These are phyloP conservation scores for Meleagris gallopavo DNA, from an alignment of 2,113 vertebrate genomes.

Conservation along the genomic window DNA sequence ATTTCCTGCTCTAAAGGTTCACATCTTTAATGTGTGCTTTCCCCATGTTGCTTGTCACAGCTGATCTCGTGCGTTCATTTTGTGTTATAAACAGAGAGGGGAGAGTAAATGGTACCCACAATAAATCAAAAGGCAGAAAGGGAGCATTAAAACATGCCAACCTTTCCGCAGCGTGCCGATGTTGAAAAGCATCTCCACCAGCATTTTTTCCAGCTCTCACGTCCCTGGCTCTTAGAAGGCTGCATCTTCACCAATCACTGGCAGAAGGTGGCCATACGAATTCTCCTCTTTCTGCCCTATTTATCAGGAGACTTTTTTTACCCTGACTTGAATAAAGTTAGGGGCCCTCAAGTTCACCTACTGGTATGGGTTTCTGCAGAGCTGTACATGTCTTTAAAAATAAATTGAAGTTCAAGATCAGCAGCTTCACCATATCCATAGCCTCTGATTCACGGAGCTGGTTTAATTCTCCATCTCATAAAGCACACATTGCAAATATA, in stretches of 20 bases:
- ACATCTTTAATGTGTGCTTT: rapidly evolving
- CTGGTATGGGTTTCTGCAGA: background rate
- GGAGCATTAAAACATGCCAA: background rate
- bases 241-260: background rate
- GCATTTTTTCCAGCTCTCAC: constrained; percentile 2
- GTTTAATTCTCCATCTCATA: background rate
- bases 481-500: background rate
- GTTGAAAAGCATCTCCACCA: background rate
- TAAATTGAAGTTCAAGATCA: background rate
- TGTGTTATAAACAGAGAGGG: background rate
- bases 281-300: background rate
- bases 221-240: background rate
- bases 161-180: background rate
- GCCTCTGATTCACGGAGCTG: background rate
- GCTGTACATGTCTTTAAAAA: background rate
- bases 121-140: constrained; percentile 27
- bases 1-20: background rate
- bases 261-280: background rate
- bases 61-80: constrained; percentile 5
- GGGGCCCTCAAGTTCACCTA: background rate
- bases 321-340: background rate
- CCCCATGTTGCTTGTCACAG: background rate
- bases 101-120: background rate
- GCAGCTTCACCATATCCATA: background rate
- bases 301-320: background rate